Conservation (phyloP, 2,113 vertebrate species). For the Pyrgilauda ruficollis region DNA sequence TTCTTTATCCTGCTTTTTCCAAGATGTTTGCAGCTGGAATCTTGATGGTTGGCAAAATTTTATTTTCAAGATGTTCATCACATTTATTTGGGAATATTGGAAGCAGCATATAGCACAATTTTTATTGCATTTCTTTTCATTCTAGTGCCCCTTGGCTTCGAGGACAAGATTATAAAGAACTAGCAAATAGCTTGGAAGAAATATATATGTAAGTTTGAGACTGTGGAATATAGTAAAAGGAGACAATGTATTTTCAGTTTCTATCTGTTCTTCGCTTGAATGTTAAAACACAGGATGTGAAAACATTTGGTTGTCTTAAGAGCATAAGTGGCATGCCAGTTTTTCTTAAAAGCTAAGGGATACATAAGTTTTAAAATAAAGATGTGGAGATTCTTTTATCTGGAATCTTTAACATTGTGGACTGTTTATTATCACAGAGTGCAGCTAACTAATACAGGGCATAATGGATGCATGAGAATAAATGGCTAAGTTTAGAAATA, state of each 20-base stretch:
- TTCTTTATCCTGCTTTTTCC: neutral
- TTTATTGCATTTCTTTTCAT: constrained; percentile 58
- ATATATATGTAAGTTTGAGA: constrained; percentile 89
- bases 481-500: neutral
- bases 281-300: neutral
- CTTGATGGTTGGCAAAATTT: neutral
- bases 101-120: neutral
- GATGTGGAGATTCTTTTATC: neutral
- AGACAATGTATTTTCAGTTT: neutral
- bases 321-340: neutral
- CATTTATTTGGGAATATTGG: neutral
- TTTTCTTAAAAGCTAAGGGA: neutral
- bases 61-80: neutral
- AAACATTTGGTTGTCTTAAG: neutral
- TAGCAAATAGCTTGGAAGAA: constrained; percentile 91
- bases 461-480: neutral
- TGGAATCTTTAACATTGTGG: neutral
- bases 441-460: neutral
- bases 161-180: constrained; percentile 79
- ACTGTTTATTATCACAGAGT: neutral
- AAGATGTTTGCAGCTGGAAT: neutral
- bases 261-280: neutral
- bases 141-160: constrained; percentile 91
- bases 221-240: neutral
- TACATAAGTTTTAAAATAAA: neutral